phyloP scores from a whole-genome alignment of 92 coral and sea anemone genomes.

The Porites divaricata region DNA sequence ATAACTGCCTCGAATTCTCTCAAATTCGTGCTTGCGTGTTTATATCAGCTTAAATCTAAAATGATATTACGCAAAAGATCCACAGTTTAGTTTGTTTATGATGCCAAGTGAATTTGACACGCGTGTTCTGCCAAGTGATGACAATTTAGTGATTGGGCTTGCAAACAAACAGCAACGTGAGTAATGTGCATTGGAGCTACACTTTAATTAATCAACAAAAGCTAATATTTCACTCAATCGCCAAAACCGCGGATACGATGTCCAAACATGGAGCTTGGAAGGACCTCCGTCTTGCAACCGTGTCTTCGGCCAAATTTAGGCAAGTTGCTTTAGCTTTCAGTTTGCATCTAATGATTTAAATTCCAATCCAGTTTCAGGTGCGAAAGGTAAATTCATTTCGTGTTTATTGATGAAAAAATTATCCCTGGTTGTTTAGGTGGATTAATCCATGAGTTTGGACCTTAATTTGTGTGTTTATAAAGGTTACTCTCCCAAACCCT shows the following conservation, averaged over 20 bases:
- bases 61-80: conserved; percentile 7
- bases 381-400: neutral
- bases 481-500: neutral
- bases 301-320: conserved; percentile 81
- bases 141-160: conserved; percentile 1
- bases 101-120: conserved; percentile 14
- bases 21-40: too few relatives aligned
- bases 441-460: neutral
- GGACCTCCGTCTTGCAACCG: conserved; percentile 71
- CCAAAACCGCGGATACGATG: neutral
- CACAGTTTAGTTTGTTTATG: neutral
- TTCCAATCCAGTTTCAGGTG: neutral
- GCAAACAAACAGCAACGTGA: conserved; percentile 26
- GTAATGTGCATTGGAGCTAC: neutral
- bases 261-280: conserved; percentile 56
- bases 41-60: too few relatives aligned
- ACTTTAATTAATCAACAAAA: neutral
- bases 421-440: neutral
- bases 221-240: neutral
- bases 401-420: neutral
- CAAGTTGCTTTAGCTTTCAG: conserved; percentile 26
- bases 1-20: too few relatives aligned
- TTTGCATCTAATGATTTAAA: neutral
- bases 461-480: neutral
- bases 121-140: neutral